phyloP scores from a whole-genome alignment of 2,888 invertebrate species.

The Protodeltote pygarga region DNA sequence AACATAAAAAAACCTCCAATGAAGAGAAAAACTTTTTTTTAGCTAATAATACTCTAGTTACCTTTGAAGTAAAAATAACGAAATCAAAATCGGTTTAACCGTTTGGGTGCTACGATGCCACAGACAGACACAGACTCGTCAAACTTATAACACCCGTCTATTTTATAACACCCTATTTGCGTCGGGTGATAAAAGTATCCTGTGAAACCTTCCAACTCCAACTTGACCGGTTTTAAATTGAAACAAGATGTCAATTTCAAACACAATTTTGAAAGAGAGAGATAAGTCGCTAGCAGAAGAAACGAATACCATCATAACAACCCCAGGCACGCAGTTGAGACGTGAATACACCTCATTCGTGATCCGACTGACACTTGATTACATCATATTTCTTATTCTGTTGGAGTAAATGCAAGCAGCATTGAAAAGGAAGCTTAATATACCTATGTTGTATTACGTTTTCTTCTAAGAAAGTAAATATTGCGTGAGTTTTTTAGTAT shows the following conservation, averaged over 20 bases:
- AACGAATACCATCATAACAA: slow-evolving; percentile 1
- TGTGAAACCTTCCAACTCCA: not conserved
- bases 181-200: too few relatives aligned
- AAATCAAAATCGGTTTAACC: too few relatives aligned
- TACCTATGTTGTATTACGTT: slow-evolving; percentile 7
- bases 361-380: slow-evolving; percentile 14
- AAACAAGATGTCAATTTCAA: slow-evolving; percentile 1
- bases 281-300: not conserved
- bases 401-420: not conserved
- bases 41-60: too few relatives aligned
- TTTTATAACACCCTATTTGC: too few relatives aligned
- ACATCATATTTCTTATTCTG: slow-evolving; percentile 12
- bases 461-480: not conserved
- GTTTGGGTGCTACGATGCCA: too few relatives aligned
- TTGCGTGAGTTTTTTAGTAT: too few relatives aligned
- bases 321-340: not conserved
- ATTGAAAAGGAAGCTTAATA: too few relatives aligned
- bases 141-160: too few relatives aligned
- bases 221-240: not conserved
- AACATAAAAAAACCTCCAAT: too few relatives aligned
- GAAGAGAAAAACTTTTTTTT: too few relatives aligned
- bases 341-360: slow-evolving; percentile 24
- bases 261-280: slow-evolving; percentile 3
- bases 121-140: too few relatives aligned
- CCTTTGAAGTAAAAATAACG: too few relatives aligned